Conservation (phyloP, 64 coral and sea anemone genomes). For the Actinia equina region DNA sequence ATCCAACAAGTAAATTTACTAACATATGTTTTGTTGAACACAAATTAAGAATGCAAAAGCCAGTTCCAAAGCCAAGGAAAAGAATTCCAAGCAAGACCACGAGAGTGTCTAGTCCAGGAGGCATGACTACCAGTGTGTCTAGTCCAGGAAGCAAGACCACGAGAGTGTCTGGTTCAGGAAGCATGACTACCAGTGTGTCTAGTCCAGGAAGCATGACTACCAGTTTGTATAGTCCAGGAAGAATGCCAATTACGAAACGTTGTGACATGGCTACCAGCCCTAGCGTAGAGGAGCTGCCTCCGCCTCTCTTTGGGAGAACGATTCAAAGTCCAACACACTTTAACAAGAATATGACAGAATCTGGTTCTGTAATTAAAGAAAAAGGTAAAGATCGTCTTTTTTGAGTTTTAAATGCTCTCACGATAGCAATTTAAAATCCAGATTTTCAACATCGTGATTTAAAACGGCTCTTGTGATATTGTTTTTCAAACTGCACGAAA, state of each 20-base stretch:
- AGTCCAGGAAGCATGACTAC: not conserved
- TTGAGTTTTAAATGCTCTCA: too few species aligned
- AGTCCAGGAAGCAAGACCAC: not conserved
- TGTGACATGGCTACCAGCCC: not conserved
- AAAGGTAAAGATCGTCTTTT: not conserved
- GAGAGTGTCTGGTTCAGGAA: not conserved
- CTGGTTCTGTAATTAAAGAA: not conserved
- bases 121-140: not conserved
- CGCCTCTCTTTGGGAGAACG: not conserved
- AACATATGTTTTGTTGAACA: too few species aligned
- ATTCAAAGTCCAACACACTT: not conserved
- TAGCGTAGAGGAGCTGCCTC: not conserved
- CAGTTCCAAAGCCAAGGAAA: constrained; percentile 4
- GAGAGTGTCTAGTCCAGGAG: not conserved
- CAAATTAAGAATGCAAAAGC: not conserved
- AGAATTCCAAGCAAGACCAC: constrained; percentile 1
- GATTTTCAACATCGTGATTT: too few species aligned
- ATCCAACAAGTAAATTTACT: too few species aligned
- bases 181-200: not conserved
- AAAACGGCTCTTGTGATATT: too few species aligned
- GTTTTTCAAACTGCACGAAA: too few species aligned
- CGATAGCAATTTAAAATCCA: too few species aligned
- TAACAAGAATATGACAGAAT: not conserved
- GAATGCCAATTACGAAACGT: not conserved
- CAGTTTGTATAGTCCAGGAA: not conserved